Percentiles rank a stretch among this genome's conserved stretches.
These are phyloP conservation scores for Axea sp. DNA, from an alignment of 2,888 invertebrate genomes.

Conservation along the genomic window DNA sequence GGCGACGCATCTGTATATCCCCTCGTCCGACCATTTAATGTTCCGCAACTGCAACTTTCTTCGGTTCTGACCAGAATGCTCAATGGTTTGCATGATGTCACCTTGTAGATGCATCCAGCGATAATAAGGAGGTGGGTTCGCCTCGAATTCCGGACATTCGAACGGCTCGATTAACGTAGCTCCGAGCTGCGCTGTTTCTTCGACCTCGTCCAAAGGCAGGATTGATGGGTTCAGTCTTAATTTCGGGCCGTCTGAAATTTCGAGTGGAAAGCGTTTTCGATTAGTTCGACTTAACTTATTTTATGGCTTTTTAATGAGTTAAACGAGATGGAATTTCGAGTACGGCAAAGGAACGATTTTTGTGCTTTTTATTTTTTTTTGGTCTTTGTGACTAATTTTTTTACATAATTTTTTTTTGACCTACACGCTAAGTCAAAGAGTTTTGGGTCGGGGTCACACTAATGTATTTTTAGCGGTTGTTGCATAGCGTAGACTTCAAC, in stretches of 20 bases:
- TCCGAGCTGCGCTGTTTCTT: slow-evolving; percentile 78
- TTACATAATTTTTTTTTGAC: too few relatives aligned
- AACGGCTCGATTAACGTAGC: slow-evolving; percentile 79
- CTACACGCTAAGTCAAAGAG: too few relatives aligned
- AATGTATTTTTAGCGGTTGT: too few relatives aligned
- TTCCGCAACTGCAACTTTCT: slow-evolving; percentile 80
- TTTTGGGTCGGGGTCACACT: too few relatives aligned
- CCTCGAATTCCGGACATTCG: slow-evolving; percentile 81
- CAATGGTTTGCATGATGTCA: slow-evolving; percentile 71
- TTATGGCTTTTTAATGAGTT: too few relatives aligned
- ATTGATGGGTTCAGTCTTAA: slow-evolving; percentile 64
- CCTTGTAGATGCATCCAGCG: slow-evolving; percentile 79
- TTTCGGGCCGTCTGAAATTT: slow-evolving; percentile 79
- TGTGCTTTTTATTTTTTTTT: too few relatives aligned
- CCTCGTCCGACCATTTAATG: slow-evolving; percentile 81
- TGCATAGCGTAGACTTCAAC: too few relatives aligned
- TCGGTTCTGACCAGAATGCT: slow-evolving; percentile 73
- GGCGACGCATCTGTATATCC: slow-evolving; percentile 81
- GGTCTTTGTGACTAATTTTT: too few relatives aligned
- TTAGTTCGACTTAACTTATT: background rate
- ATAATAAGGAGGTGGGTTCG: slow-evolving; percentile 81
- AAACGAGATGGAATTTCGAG: too few relatives aligned
- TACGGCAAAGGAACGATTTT: too few relatives aligned
- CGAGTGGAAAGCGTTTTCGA: background rate
- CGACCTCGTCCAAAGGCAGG: slow-evolving; percentile 70